Evolutionary conservation across 2,888 invertebrate species (phyloP), one percentile per base, ranked within the genome.

Genomic region (Tipula confusa): DNA sequence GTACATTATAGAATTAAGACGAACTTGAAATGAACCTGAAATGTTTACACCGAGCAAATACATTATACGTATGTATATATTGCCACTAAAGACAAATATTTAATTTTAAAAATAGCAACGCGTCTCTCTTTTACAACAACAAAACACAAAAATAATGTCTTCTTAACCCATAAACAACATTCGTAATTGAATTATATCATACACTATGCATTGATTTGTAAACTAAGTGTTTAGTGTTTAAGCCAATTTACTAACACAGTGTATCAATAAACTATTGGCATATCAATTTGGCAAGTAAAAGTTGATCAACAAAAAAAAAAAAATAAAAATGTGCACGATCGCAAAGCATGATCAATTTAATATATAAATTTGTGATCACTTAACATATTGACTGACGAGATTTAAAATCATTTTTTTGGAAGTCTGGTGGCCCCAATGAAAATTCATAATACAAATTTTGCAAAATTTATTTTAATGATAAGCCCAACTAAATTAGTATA

Each of bases 1-100:
- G 11, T 15, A 43, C 15, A 43, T 33, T 6, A 24, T 24, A 24
- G 15, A 6, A 24, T 24, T 64, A 24, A 64, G 64, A 64, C 64
- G 64, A 64, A 64, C 64, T 64, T 64, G 24, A 64, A 64, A 64
- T 64, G 64, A 64, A 64, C 64, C 64, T 64, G 64, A 64, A 64
- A 24, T 64, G 24, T 64, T 64, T 64, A 64, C 64, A 7, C 2
- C 18, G 13, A 64, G 64, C 64, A 64, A 64, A 64, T 24, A 64
- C 64, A 38, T 64, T 24, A 64, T 7, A 2, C 6, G n/a, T n/a
- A n/a, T n/a, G n/a, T n/a, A n/a, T n/a, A n/a, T 33, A 64, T 64
- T 18, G 9, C 24, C 64, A 24, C 64, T n/a, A 18, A 64, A 64
- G 64, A 24, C 24, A 64, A 64, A 64, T 64, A 64, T 64, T 64